Base-by-base conservation (phyloP, 2,113 vertebrate genomes). In the Naja naja region DNA sequence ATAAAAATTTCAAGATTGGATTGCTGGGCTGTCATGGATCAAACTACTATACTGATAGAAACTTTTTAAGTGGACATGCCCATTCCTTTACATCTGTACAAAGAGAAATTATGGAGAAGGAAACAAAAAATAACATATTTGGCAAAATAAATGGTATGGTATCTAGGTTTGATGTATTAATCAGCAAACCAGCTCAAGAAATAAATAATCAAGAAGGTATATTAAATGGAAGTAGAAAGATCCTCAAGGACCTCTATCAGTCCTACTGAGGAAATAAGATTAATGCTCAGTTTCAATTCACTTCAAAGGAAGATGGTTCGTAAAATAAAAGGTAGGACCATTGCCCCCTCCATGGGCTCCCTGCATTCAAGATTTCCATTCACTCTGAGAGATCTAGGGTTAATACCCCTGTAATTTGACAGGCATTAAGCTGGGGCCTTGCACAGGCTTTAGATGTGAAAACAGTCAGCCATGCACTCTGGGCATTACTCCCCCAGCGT, bases 401-500 rank as follows among this genome's bases (percentile, higher is more conserved):
- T 30, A 34, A 5, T n/a, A 47, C 18, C 58, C 39, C 0, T 22
- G 12, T 4, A 23, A 18, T 12, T 81, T 87, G 92, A 45, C 14
- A 27, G 90, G 81, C 47, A 3, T 86, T 3, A 64, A 91, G 22
- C 1, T 1, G 10, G 74, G 93, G 89, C 39, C 92, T 30, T 60
- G 30, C 4, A 5, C 6, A 43, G 92, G 58, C 93, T 93, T 92
- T 90, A 92, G 94, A 74, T 69, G 39, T 86, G 90, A 81, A 58
- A 93, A 49, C 91, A 94, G 92, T 92, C 96, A 34, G 45, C 88
- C 18, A n/a, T 52, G 87, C 87, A 43, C 39, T 20, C 3, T 1
- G 6, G 88, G 81, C 91, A 88, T 86, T 55, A 89, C 93, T 95
- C 94, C 94, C 94, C 93, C 93, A 69, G 94, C 93, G 95, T 81